Evolutionary conservation across 2,797 vertebrate genomes (phyloP).

Genomic region (Chelon labrosus): DNA sequence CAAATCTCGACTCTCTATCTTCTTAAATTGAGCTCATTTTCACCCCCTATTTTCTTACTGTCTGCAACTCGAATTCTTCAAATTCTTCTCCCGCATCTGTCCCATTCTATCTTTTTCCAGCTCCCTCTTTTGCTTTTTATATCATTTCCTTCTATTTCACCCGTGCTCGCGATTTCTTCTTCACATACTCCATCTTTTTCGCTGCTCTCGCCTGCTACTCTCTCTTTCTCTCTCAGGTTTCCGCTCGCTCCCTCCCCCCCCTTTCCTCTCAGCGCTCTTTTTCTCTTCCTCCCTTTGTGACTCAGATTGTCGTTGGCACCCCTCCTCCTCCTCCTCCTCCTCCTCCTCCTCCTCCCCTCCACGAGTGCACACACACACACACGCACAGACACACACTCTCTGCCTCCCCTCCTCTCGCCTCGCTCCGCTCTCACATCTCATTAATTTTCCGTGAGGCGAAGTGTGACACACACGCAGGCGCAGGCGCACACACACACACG

Average conservation of each 20-base stretch:
- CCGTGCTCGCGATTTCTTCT: conserved; percentile 51
- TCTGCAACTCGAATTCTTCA: conserved; percentile 52
- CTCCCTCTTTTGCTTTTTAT: conserved; percentile 47
- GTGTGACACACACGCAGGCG: conserved; percentile 74
- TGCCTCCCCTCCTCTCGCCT: conserved; percentile 62
- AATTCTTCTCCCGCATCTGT: conserved; percentile 51
- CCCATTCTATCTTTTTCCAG: conserved; percentile 36
- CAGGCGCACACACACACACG: conserved; percentile 26
- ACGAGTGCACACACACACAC: conserved; percentile 10
- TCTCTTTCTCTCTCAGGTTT: conserved; percentile 71
- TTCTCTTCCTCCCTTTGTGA: conserved; percentile 84
- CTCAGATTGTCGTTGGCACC: conserved; percentile 83
- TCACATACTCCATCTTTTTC: conserved; percentile 56
- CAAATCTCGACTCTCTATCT: conserved; percentile 40
- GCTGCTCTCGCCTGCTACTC: conserved; percentile 45
- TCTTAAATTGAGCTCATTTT: conserved; percentile 69
- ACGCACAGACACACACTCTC: conserved; percentile 6
- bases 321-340: conserved; percentile 50
- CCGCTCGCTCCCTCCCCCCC: conserved; percentile 64
- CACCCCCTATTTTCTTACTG: conserved; percentile 60
- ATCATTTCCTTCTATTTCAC: conserved; percentile 48
- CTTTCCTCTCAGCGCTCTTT: conserved; percentile 75
- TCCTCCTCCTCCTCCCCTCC: background rate
- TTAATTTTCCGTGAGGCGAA: conserved; percentile 83
- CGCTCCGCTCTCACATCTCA: conserved; percentile 82